Percentiles rank a stretch among this genome's conserved stretches.
phyloP scores from a whole-genome alignment of 2,888 invertebrate species.

The Linnaemya tessellans region DNA sequence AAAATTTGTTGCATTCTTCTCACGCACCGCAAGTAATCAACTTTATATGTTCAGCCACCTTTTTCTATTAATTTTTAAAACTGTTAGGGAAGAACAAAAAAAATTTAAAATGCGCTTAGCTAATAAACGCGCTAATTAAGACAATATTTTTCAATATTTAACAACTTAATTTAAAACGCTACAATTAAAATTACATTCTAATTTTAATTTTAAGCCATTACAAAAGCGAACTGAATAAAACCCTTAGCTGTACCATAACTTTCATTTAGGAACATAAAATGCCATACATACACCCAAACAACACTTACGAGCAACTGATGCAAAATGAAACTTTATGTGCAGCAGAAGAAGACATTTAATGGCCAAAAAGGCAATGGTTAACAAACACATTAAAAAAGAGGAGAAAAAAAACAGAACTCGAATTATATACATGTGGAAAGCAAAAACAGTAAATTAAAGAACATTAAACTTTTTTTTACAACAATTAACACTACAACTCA shows the following conservation, averaged over 20 bases:
- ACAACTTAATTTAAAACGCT: slow-evolving; percentile 50
- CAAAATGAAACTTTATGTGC: slow-evolving; percentile 44
- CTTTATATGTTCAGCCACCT: background rate
- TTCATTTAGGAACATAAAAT: slow-evolving; percentile 43
- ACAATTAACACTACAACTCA: slow-evolving; percentile 72
- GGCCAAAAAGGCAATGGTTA: slow-evolving; percentile 28
- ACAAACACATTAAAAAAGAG: background rate
- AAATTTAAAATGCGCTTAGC: slow-evolving; percentile 2
- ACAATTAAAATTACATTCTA: slow-evolving; percentile 28
- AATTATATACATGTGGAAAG: slow-evolving; percentile 3
- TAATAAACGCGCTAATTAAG: slow-evolving; percentile 35
- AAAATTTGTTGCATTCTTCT: background rate
- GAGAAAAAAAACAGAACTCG: slow-evolving; percentile 11
- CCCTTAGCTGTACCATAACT: slow-evolving; percentile 40
- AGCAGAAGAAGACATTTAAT: slow-evolving; percentile 26
- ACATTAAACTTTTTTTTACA: slow-evolving; percentile 70
- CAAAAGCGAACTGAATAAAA: slow-evolving; percentile 15
- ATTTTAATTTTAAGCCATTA: slow-evolving; percentile 23
- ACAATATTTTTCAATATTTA: slow-evolving; percentile 20
- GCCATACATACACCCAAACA: slow-evolving; percentile 6
- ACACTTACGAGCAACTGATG: slow-evolving; percentile 6
- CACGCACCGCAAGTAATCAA: background rate
- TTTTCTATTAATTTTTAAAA: background rate
- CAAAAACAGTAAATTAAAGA: slow-evolving; percentile 69
- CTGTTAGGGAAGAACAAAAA: background rate